Evolutionary conservation across 2,113 vertebrate species (phyloP).

Genomic region (Paralichthys olivaceus): DNA sequence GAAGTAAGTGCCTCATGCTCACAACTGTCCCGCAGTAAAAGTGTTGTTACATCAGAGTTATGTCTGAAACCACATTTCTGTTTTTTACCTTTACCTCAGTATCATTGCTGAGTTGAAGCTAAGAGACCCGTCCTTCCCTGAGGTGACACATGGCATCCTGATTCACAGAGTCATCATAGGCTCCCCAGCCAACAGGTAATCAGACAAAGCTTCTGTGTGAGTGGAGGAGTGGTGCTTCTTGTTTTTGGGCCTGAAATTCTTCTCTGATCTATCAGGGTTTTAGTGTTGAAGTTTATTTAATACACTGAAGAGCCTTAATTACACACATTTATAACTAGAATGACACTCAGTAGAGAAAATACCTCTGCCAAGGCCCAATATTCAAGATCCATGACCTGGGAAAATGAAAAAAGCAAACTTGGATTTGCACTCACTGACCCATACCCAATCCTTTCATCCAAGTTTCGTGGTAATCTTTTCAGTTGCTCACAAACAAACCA

Average conservation of each 20-base stretch:
- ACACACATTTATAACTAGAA: too few species aligned
- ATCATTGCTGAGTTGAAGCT: slow-evolving; percentile 92
- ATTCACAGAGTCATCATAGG: slow-evolving; percentile 93
- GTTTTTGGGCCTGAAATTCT: not conserved
- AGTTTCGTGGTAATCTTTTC: too few species aligned
- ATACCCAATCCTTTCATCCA: too few species aligned
- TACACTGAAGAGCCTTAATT: too few species aligned
- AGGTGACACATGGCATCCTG: slow-evolving; percentile 90
- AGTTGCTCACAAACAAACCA: too few species aligned
- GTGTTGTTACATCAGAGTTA: not conserved
- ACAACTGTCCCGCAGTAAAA: not conserved
- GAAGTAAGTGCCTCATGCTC: slow-evolving; percentile 80
- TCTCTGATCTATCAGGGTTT: not conserved
- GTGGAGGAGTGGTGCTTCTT: not conserved
- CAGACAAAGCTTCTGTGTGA: too few species aligned
- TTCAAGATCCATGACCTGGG: too few species aligned
- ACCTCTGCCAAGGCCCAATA: too few species aligned
- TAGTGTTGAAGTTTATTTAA: not conserved
- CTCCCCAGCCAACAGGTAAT: slow-evolving; percentile 91
- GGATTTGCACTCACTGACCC: too few species aligned
- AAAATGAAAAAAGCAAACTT: too few species aligned
- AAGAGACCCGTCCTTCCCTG: slow-evolving; percentile 89
- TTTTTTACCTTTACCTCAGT: slow-evolving; percentile 70
- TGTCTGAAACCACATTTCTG: not conserved
- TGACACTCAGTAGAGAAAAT: too few species aligned